A percentile compares a stretch with the other conserved stretches of the same genome.
Evolutionary conservation across 2,888 invertebrate species (phyloP).

Genomic region (Meteorus cinctellus): DNA sequence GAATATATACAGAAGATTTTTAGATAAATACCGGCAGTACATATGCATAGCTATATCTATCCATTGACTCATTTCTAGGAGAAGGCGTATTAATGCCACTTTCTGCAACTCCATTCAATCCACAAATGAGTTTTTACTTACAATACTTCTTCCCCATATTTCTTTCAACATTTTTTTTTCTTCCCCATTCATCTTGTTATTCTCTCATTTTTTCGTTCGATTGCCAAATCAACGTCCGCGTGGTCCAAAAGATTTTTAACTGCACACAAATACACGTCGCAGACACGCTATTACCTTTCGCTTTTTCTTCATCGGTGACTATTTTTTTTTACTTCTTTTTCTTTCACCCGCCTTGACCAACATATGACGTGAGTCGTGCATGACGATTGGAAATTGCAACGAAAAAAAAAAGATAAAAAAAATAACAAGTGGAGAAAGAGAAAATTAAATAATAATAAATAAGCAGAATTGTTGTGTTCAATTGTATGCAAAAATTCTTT

Average conservation of each 20-base stretch:
- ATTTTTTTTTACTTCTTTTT: slow-evolving; percentile 45
- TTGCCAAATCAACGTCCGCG: neutral
- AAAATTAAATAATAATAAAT: neutral
- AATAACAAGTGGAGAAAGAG: neutral
- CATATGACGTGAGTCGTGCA: slow-evolving; percentile 50
- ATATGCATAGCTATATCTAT: neutral
- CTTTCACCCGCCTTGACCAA: slow-evolving; percentile 57
- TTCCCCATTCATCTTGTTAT: neutral
- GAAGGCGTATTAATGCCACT: slow-evolving; percentile 11
- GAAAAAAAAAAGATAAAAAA: slow-evolving; percentile 6
- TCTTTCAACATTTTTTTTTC: neutral
- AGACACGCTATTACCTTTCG: neutral
- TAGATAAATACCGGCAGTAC: neutral
- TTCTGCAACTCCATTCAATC: slow-evolving; percentile 6
- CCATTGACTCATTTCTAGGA: neutral
- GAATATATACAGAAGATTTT: neutral
- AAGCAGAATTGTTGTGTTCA: slow-evolving; percentile 48
- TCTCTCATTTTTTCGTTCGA: neutral
- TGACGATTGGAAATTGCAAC: slow-evolving; percentile 21
- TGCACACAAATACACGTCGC: neutral
- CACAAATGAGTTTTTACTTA: neutral
- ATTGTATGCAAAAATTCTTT: slow-evolving; percentile 63
- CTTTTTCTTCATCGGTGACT: neutral
- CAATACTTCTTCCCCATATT: neutral
- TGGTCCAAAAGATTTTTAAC: slow-evolving; percentile 13